Evolutionary conservation across 1,140 invertebrate genomes (phyloP).

Genomic region (Camponotus vicinus): DNA sequence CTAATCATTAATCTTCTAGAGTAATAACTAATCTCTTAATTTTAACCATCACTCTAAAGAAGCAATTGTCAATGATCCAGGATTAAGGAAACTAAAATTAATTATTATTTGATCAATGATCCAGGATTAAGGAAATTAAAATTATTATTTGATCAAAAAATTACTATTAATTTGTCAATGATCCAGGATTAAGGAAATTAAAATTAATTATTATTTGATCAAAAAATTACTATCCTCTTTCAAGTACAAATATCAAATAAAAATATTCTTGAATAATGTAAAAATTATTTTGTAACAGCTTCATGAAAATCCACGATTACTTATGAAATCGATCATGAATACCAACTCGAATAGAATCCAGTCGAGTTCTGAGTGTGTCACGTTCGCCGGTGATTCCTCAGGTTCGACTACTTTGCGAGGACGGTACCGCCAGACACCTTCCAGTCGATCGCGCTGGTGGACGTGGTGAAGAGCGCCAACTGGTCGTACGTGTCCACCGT

Average conservation of each 20-base stretch:
- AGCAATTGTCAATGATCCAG: not conserved
- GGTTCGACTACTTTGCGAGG: conserved; percentile 92
- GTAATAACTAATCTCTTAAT: too few species aligned
- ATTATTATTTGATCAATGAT: not conserved
- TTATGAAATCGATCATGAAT: not conserved
- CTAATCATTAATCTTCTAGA: not conserved
- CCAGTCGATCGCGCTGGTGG: conserved; percentile 92
- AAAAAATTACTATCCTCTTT: not conserved
- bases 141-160: not conserved
- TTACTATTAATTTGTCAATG: not conserved
- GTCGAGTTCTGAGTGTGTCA: not conserved
- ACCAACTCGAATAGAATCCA: not conserved
- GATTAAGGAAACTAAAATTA: not conserved
- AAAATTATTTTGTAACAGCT: not conserved
- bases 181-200: not conserved
- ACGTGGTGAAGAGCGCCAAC: conserved; percentile 91
- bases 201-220: not conserved
- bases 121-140: not conserved
- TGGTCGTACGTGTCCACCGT: conserved; percentile 95
- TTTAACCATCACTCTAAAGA: not conserved
- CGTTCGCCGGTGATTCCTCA: not conserved
- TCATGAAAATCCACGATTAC: too few species aligned
- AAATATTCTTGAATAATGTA: not conserved
- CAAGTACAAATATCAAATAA: not conserved
- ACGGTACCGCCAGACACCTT: conserved; percentile 94